phyloP scores from a whole-genome alignment of 2,888 invertebrate species.

The Ormyrus pomaceus region DNA sequence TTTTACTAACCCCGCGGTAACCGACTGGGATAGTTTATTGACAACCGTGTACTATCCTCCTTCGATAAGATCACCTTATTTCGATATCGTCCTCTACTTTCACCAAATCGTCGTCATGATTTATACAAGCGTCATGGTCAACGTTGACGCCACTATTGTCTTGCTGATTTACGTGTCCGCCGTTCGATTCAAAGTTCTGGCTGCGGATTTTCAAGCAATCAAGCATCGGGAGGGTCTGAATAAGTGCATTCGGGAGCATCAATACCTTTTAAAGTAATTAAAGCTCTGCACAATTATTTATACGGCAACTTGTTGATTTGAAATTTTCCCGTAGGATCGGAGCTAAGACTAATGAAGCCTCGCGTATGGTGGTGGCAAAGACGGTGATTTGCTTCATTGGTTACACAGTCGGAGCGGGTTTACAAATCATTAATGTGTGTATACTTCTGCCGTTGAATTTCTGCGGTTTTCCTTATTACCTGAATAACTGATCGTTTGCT shows the following conservation, averaged over 20 bases:
- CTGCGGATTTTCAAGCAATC: background rate
- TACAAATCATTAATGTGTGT: slow-evolving; percentile 35
- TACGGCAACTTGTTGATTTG: background rate
- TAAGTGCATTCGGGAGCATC: slow-evolving; percentile 29
- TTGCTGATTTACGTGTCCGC: slow-evolving; percentile 33
- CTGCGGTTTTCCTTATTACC: too few relatives aligned
- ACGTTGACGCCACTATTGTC: slow-evolving; percentile 24
- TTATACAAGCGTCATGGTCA: slow-evolving; percentile 29
- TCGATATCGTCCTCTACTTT: slow-evolving; percentile 29
- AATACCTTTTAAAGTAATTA: background rate
- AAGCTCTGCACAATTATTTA: too few relatives aligned
- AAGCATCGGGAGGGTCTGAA: background rate
- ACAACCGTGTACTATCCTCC: slow-evolving; percentile 37
- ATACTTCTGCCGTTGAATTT: background rate
- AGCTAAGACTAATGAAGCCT: slow-evolving; percentile 2
- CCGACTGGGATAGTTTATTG: slow-evolving; percentile 28
- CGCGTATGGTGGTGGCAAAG: slow-evolving; percentile 28
- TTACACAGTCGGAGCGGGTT: slow-evolving; percentile 41
- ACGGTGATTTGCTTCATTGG: slow-evolving; percentile 28
- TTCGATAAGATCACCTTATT: slow-evolving; percentile 6
- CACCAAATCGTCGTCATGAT: slow-evolving; percentile 31
- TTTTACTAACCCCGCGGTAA: slow-evolving; percentile 7
- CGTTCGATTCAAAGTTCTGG: slow-evolving; percentile 31
- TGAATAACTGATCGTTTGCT: background rate
- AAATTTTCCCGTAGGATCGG: slow-evolving; percentile 20